Evolutionary conservation across 2,113 vertebrate species (phyloP), one percentile per base, ranked within the genome.

Genomic region (Phalacrocorax carbo): DNA sequence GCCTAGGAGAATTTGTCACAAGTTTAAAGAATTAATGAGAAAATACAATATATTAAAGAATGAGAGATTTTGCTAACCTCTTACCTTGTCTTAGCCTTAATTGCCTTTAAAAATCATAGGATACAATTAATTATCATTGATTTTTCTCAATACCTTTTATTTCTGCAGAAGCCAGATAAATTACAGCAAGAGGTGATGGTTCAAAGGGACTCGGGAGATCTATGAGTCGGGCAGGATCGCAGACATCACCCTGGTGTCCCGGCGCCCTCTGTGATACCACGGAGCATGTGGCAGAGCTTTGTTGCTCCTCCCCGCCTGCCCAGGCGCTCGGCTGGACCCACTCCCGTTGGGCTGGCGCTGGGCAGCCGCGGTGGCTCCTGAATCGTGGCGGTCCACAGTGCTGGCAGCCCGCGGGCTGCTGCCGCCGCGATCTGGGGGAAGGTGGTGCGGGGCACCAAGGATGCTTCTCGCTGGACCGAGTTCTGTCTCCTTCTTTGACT

Each of bases 41-140:
- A 97, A 91, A 92, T 96, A 91, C 96, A 93, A 97, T 96, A 83
- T 95, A 95, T 95, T 97, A 97, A 97, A 88, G 93, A 86, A 80
- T 88, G 95, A 95, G 95, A 77, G 91, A 93, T 95, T 96, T 96
- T 81, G 81, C 71, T 96, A 96, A 96, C 96, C 97, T 95, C 96
- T 97, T 97, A 94, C 97, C 97, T 96, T 95, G 95, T 95, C 96
- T 93, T 65, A 87, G 57, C 89, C 94, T 96, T 97, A 97, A 97
- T 96, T 91, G 91, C 96, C 89, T 96, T 93, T 96, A 97, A 94
- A 94, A 97, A 96, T 96, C 93, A 71, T 25, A 46, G 86, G 84
- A 82, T 90, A 22, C 96, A 87, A 94, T 96, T 94, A 97, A 96
- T 96, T 91, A 87, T 36, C 96, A 97, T 97, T 95, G 97, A 97